A percentile compares a stretch with the other conserved stretches of the same genome.
Conservation (phyloP, 1,140 invertebrate species). For the Elymnias hypermnestra region DNA sequence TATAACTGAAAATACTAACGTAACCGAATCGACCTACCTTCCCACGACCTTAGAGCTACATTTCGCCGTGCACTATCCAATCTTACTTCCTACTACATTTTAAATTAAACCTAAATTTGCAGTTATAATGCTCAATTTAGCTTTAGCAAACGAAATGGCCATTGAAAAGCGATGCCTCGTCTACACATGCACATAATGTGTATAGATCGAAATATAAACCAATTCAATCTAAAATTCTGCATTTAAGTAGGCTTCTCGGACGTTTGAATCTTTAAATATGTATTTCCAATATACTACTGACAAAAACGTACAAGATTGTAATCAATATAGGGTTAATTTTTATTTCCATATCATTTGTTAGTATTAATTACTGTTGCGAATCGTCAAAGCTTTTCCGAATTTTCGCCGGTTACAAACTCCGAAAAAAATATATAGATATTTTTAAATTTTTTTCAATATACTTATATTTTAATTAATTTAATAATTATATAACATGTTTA, state of each 20-base stretch:
- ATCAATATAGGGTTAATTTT: conserved; percentile 27
- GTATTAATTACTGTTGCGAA: too few species aligned
- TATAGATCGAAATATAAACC: conserved; percentile 34
- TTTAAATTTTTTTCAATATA: too few species aligned
- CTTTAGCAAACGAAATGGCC: conserved; percentile 28
- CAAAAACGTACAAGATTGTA: too few species aligned
- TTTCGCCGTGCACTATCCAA: conserved; percentile 67
- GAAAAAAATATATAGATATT: too few species aligned
- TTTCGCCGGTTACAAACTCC: too few species aligned
- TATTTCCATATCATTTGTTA: too few species aligned
- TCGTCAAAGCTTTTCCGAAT: too few species aligned
- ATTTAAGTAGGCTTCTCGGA: too few species aligned
- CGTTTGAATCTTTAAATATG: too few species aligned
- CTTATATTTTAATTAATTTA: too few species aligned
- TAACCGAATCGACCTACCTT: conserved; percentile 58
- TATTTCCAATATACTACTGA: too few species aligned
- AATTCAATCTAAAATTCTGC: conserved; percentile 21
- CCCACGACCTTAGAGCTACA: conserved; percentile 66
- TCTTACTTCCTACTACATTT: conserved; percentile 59
- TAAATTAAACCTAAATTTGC: conserved; percentile 27
- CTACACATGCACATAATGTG: conserved; percentile 48
- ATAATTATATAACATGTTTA: too few species aligned
- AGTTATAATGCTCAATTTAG: conserved; percentile 29
- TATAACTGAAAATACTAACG: conserved; percentile 60
- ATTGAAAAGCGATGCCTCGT: conserved; percentile 56